Conservation (phyloP, 2,888 invertebrate species). For the Idaea aversata region DNA sequence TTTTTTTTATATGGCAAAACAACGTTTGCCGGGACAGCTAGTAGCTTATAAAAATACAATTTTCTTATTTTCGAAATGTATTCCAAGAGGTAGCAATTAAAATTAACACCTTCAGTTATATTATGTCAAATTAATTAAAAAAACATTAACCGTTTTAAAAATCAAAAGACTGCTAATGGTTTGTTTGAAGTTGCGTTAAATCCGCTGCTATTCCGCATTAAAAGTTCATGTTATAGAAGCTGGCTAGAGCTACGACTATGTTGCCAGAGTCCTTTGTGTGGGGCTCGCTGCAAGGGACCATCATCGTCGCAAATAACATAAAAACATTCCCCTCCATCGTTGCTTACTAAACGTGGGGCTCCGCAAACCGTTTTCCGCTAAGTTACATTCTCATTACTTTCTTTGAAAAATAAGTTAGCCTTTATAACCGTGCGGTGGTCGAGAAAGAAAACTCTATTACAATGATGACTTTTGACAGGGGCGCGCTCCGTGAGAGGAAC, state of each 20-base stretch:
- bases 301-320: slow-evolving; percentile 57
- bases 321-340: slow-evolving; percentile 62
- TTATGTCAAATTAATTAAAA: too few relatives aligned
- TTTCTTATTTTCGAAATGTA: not conserved
- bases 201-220: slow-evolving; percentile 57
- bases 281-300: slow-evolving; percentile 45
- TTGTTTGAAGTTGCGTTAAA: slow-evolving; percentile 59
- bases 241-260: slow-evolving; percentile 41
- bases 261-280: slow-evolving; percentile 53
- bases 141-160: not conserved
- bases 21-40: too few relatives aligned
- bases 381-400: slow-evolving; percentile 78
- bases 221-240: slow-evolving; percentile 55
- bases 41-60: slow-evolving; percentile 11
- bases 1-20: too few relatives aligned
- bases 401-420: slow-evolving; percentile 71
- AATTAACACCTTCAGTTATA: slow-evolving; percentile 40
- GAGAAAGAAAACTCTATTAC: slow-evolving; percentile 70
- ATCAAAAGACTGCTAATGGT: not conserved
- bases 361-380: slow-evolving; percentile 67
- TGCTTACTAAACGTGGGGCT: slow-evolving; percentile 51
- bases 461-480: slow-evolving; percentile 66
- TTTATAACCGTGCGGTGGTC: slow-evolving; percentile 62
- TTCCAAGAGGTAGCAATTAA: slow-evolving; percentile 25
- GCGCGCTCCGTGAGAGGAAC: slow-evolving; percentile 45